A percentile compares a stretch with the other conserved stretches of the same genome.
These are phyloP conservation scores for Spatula clypeata DNA, from an alignment of 2,797 vertebrate species.

Conservation along the genomic window DNA sequence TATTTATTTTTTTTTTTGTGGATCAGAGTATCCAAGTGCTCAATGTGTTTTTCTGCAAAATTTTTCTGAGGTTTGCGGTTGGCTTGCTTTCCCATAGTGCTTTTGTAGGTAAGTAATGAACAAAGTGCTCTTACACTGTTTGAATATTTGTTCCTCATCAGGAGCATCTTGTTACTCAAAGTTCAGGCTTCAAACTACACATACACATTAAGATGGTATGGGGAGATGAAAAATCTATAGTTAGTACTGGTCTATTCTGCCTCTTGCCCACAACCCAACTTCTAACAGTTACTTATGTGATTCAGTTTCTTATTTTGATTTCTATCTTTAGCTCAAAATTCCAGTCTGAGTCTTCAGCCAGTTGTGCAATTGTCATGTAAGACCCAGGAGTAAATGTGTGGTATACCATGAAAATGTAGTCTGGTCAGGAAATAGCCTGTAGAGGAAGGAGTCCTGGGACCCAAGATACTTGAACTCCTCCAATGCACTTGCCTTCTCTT, in stretches of 20 bases:
- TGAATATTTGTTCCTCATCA: not conserved
- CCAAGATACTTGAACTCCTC: not conserved
- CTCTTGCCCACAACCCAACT: not conserved
- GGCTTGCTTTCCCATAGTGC: not conserved
- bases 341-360: not conserved
- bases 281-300: not conserved
- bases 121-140: not conserved
- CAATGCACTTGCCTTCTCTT: not conserved
- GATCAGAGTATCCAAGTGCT: not conserved
- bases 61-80: not conserved
- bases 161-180: not conserved
- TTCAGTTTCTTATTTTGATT: not conserved
- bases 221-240: not conserved
- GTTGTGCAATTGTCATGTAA: not conserved
- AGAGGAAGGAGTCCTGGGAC: not conserved
- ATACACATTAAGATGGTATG: not conserved
- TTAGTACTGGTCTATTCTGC: not conserved
- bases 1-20: not conserved
- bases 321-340: not conserved
- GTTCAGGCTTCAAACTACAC: not conserved
- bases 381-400: not conserved
- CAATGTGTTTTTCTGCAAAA: too few species aligned
- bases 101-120: not conserved
- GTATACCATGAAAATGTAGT: not conserved
- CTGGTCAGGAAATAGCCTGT: not conserved